Evolutionary conservation across 1,140 invertebrate genomes (phyloP), one percentile per base, ranked within the genome.

Genomic region (Hyposmocoma kahamanoa): DNA sequence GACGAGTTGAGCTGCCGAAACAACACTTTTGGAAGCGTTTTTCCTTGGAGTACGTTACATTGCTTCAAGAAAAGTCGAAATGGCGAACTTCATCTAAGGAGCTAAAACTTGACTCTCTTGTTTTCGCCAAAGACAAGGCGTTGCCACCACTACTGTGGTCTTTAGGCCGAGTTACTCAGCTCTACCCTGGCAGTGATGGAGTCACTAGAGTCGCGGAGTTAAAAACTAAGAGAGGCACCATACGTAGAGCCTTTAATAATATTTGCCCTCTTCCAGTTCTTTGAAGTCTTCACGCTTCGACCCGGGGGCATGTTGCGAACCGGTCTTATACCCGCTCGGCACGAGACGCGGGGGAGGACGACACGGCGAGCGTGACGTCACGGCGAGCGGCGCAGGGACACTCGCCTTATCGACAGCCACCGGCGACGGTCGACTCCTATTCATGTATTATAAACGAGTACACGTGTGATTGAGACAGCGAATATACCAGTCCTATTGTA

Each of bases 81-180:
- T 46, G 43, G 43, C 1, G 15, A 10, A 19, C 1, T n/a, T 1
- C 3, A 18, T 2, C 1, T n/a, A 11, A 32, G 1, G 28, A 46
- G 6, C 2, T 46, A 9, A 36, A 41, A 20, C 38, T 43, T 20
- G 36, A 43, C 17, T 24, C 43, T 5, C 15, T 73, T 1, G 70
- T 67, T 1, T 8, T 73, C 0, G 9, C 72, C 2, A 57, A 56
- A 22, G 56, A 68, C 2, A 57, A 63, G 6, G 47, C 43, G 24
- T 28, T 50, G 15, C 47, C 55, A 13, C 66, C 55, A 15, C 13
- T 51, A n/a, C 32, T 50, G 6, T 74, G 67, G 67, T 26, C 20
- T 13, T n/a, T 53, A 19, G 62, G 48, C 21, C 1, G 57, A 19
- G 21, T 67, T 11, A 32, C 48, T 1, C 28, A 49, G 13, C n/a